Evolutionary conservation across 2,113 vertebrate species (phyloP).

Genomic region (Addax nasomaculatus): DNA sequence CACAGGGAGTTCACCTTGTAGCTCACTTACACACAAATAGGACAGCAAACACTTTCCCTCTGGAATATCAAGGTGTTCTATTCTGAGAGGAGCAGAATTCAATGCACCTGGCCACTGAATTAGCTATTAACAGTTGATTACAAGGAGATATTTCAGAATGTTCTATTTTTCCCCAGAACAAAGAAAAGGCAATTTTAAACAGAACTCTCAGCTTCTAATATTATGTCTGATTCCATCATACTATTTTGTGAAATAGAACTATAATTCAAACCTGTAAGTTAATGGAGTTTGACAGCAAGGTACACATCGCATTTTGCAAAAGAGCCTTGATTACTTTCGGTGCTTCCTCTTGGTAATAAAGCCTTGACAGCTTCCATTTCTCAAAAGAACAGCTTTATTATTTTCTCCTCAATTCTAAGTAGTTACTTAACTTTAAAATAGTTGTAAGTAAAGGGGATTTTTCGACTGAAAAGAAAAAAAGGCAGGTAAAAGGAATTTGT

Average conservation of each 20-base stretch:
- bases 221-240: conserved; percentile 61
- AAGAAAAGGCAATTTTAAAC: conserved; percentile 52
- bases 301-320: conserved; percentile 68
- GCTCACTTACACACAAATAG: neutral
- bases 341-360: conserved; percentile 67
- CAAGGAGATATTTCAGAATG: conserved; percentile 48
- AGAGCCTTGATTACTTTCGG: conserved; percentile 63
- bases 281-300: conserved; percentile 69
- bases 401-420: conserved; percentile 63
- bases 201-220: conserved; percentile 48
- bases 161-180: conserved; percentile 49
- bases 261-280: conserved; percentile 68
- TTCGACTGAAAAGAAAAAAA: neutral
- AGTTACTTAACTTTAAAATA: conserved; percentile 64
- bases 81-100: conserved; percentile 37
- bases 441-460: conserved; percentile 45
- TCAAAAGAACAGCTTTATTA: conserved; percentile 70
- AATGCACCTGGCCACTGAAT: conserved; percentile 53
- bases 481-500: neutral
- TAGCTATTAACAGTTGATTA: conserved; percentile 63
- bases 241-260: conserved; percentile 63
- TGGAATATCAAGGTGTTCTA: conserved; percentile 48
- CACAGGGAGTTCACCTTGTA: conserved; percentile 49
- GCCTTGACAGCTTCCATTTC: conserved; percentile 64
- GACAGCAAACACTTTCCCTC: neutral